These are phyloP conservation scores for Coelopa pilipes DNA, from an alignment of 2,888 invertebrate species.

Conservation along the genomic window DNA sequence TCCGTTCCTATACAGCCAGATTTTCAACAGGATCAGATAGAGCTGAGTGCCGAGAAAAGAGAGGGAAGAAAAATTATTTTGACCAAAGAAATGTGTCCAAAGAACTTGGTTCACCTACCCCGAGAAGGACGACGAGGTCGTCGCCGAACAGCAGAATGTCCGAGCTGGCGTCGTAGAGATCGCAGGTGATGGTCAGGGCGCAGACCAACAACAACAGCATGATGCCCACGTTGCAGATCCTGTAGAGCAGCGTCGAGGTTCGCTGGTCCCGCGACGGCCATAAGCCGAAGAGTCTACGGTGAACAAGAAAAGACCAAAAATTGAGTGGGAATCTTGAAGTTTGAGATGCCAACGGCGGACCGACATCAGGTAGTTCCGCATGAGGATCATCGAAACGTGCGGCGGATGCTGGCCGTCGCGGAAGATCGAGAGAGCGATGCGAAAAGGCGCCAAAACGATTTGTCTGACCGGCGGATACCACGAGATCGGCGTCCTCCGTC, in stretches of 20 bases:
- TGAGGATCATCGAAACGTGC: background rate
- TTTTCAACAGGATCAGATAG: constrained; percentile 50
- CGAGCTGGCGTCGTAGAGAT: constrained; percentile 46
- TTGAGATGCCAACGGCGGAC: background rate
- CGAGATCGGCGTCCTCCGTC: background rate
- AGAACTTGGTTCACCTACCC: constrained; percentile 46
- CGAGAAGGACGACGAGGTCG: constrained; percentile 48
- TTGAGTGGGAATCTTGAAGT: background rate
- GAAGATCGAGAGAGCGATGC: background rate
- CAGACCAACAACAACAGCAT: constrained; percentile 35
- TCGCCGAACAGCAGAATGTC: constrained; percentile 50
- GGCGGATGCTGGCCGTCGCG: background rate
- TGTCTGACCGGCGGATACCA: background rate
- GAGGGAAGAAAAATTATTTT: background rate
- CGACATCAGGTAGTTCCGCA: constrained; percentile 12
- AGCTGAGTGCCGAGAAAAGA: constrained; percentile 46
- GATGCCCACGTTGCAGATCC: constrained; percentile 2
- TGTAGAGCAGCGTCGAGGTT: background rate
- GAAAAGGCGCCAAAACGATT: constrained; percentile 3
- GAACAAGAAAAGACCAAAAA: background rate
- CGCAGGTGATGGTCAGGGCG: constrained; percentile 45
- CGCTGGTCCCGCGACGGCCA: background rate
- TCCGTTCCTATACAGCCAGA: constrained; percentile 42
- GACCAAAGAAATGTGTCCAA: background rate
- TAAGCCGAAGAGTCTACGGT: constrained; percentile 1